Evolutionary conservation across 1,140 invertebrate genomes (phyloP).

Genomic region (Papilio aristodemus): DNA sequence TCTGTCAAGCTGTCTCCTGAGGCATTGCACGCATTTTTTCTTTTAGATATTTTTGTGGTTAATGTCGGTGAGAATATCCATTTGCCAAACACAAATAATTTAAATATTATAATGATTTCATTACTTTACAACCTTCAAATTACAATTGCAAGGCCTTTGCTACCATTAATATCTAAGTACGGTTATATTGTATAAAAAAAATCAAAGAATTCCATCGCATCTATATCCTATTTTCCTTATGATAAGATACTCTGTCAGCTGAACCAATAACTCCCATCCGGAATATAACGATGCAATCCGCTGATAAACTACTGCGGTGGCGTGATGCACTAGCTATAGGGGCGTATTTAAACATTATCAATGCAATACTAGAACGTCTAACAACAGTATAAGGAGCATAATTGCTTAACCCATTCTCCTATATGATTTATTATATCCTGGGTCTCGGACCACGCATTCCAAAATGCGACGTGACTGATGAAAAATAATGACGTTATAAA

Average conservation of each 20-base stretch:
- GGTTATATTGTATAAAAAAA: not conserved
- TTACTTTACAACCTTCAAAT: too few species aligned
- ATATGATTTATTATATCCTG: conserved; percentile 29
- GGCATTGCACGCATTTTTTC: too few species aligned
- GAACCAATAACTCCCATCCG: conserved; percentile 28
- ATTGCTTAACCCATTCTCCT: conserved; percentile 9
- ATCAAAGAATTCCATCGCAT: not conserved
- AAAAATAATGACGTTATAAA: conserved; percentile 27
- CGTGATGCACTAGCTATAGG: conserved; percentile 16
- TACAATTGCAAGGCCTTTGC: too few species aligned
- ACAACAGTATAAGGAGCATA: conserved; percentile 13
- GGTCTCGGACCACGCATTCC: conserved; percentile 25
- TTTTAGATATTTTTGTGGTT: too few species aligned
- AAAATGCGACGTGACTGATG: conserved; percentile 27
- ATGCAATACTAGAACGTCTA: conserved; percentile 14
- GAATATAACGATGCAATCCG: conserved; percentile 28
- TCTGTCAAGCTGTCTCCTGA: too few species aligned
- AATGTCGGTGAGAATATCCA: too few species aligned
- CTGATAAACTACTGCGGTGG: conserved; percentile 27
- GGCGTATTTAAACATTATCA: not conserved
- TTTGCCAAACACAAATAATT: too few species aligned
- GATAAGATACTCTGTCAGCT: conserved; percentile 20
- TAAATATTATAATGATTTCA: too few species aligned
- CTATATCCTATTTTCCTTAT: not conserved
- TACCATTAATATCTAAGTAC: too few species aligned